Evolutionary conservation across 1,140 invertebrate genomes (phyloP).

Genomic region (Drosophila ficusphila): DNA sequence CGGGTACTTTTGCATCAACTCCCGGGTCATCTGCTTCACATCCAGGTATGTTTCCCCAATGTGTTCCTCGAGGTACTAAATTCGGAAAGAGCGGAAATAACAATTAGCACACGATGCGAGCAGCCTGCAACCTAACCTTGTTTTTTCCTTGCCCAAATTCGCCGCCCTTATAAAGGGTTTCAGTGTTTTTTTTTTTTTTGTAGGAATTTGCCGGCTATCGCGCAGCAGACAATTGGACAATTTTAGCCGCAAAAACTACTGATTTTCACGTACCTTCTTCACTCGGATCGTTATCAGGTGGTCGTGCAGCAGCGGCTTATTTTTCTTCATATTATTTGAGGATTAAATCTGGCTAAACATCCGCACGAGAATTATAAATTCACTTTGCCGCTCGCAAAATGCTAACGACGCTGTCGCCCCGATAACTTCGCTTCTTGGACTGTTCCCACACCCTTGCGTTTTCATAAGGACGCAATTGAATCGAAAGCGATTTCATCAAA

Average conservation of each 20-base stretch:
- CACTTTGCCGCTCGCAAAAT: slow-evolving; percentile 26
- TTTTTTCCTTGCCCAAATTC: slow-evolving; percentile 37
- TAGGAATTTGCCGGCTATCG: slow-evolving; percentile 21
- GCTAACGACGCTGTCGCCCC: slow-evolving; percentile 57
- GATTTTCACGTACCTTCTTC: slow-evolving; percentile 60
- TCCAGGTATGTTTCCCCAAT: slow-evolving; percentile 89
- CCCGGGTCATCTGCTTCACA: slow-evolving; percentile 90
- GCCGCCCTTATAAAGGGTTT: slow-evolving; percentile 13
- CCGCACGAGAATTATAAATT: slow-evolving; percentile 32
- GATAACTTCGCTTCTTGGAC: slow-evolving; percentile 1
- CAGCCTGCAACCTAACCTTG: slow-evolving; percentile 62
- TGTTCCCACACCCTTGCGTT: slow-evolving; percentile 7
- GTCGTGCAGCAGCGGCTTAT: slow-evolving; percentile 73
- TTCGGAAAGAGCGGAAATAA: slow-evolving; percentile 1
- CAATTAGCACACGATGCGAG: slow-evolving; percentile 18
- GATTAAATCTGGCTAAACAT: slow-evolving; percentile 24
- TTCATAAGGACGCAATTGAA: background rate
- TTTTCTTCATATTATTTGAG: slow-evolving; percentile 74
- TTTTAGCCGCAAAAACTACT: too few relatives aligned
- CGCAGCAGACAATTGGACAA: background rate
- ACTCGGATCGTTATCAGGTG: slow-evolving; percentile 76
- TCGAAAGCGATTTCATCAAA: slow-evolving; percentile 1
- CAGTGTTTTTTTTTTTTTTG: slow-evolving; percentile 4
- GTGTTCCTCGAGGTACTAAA: slow-evolving; percentile 89
- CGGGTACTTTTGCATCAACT: slow-evolving; percentile 88